These are phyloP conservation scores for Spea multiplicata DNA, from an alignment of 2,113 vertebrate species.

Conservation along the genomic window DNA sequence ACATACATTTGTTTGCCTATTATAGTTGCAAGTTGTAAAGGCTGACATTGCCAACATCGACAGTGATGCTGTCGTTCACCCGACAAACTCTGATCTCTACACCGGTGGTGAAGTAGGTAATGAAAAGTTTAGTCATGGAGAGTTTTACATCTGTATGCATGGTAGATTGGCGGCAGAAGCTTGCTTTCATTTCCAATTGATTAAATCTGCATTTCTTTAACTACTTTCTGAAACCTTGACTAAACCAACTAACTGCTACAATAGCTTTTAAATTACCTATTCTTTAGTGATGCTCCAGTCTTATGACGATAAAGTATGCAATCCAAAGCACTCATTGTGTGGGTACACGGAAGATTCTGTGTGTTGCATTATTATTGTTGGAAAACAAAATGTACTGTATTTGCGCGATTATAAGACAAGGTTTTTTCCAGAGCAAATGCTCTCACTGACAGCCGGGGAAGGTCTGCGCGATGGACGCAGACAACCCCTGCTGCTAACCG, in stretches of 20 bases:
- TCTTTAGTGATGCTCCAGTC: no score
- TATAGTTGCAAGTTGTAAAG: slow-evolving; percentile 99
- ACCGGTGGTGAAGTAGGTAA: slow-evolving; percentile 99
- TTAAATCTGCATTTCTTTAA: slow-evolving; percentile 73
- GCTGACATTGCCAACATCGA: slow-evolving; percentile 98
- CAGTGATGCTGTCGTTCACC: slow-evolving; percentile 98
- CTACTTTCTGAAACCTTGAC: slow-evolving; percentile 55
- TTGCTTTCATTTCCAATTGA: slow-evolving; percentile 66
- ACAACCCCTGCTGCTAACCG: no score
- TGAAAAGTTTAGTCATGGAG: slow-evolving; percentile 79
- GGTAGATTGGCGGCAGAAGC: slow-evolving; percentile 71
- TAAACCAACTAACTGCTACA: not conserved
- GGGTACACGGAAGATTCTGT: no score
- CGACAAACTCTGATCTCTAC: slow-evolving; percentile 98
- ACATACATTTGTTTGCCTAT: slow-evolving; percentile 91
- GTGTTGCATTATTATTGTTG: no score
- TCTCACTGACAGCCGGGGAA: no score
- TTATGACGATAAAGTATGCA: no score
- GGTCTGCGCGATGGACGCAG: no score
- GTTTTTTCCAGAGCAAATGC: no score
- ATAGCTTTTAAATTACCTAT: no score
- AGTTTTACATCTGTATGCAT: slow-evolving; percentile 74
- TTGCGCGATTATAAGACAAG: no score
- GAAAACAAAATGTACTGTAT: no score
- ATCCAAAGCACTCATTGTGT: no score